Conservation (phyloP, 1,140 invertebrate genomes). For the Ips typographus region DNA sequence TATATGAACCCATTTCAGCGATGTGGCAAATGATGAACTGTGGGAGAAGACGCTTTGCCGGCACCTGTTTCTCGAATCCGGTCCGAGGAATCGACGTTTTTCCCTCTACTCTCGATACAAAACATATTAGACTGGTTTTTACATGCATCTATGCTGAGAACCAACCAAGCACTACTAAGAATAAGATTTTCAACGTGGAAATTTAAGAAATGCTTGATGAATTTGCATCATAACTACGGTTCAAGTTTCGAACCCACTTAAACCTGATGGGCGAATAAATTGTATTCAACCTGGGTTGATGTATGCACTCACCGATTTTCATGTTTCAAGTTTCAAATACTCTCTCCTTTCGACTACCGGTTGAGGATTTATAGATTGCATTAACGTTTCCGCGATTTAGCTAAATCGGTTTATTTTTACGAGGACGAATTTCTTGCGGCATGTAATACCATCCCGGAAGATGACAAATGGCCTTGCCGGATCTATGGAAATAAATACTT, state of each 20-base stretch:
- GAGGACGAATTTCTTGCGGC: too few relatives aligned
- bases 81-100: conserved; percentile 24
- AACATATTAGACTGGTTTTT: conserved; percentile 19
- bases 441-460: too few relatives aligned
- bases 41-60: conserved; percentile 21
- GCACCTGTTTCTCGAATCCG: conserved; percentile 27
- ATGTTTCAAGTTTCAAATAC: conserved; percentile 11
- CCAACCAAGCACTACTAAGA: neutral
- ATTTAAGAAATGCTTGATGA: neutral
- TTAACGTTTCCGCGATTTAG: neutral
- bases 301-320: conserved; percentile 13
- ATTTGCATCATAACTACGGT: neutral
- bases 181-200: neutral
- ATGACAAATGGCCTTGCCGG: neutral
- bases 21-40: conserved; percentile 35
- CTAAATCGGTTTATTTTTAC: too few relatives aligned
- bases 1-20: conserved; percentile 34
- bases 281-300: conserved; percentile 11
- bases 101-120: conserved; percentile 23
- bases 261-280: conserved; percentile 9
- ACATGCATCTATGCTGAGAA: neutral
- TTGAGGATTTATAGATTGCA: conserved; percentile 20
- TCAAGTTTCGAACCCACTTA: conserved; percentile 8
- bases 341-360: conserved; percentile 9
- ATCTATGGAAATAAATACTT: conserved; percentile 4